These are phyloP conservation scores for Champsocephalus gunnari DNA, from an alignment of 2,797 vertebrate species.

Conservation along the genomic window DNA sequence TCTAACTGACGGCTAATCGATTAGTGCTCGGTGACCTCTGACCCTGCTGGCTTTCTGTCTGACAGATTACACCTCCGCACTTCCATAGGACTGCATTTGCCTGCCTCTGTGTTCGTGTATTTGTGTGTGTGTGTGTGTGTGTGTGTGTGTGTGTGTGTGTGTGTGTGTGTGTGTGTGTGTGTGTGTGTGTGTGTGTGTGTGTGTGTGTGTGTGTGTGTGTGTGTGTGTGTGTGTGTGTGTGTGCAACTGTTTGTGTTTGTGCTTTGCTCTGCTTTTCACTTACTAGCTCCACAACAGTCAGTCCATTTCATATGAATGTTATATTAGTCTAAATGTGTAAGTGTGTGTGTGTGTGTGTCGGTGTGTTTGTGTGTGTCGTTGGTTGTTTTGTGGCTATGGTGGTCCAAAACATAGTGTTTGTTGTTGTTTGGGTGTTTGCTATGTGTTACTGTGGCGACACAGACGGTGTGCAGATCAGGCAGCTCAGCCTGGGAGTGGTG, in stretches of 20 bases:
- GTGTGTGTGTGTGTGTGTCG: slow-evolving; percentile 24
- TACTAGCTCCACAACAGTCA: slow-evolving; percentile 34
- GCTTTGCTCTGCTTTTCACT: slow-evolving; percentile 17
- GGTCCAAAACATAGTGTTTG: slow-evolving; percentile 55
- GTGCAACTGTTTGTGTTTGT: slow-evolving; percentile 24
- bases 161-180: no score
- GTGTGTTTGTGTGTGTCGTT: slow-evolving; percentile 12
- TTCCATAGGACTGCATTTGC: slow-evolving; percentile 54
- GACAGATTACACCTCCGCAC: slow-evolving; percentile 85
- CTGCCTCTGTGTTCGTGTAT: slow-evolving; percentile 34
- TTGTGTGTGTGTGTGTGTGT: slow-evolving; percentile 3
- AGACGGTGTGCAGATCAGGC: slow-evolving; percentile 75
- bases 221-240: not conserved
- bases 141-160: slow-evolving; percentile 11
- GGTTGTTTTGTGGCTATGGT: slow-evolving; percentile 8
- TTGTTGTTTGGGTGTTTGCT: slow-evolving; percentile 78
- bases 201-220: no score
- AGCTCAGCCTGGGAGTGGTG: slow-evolving; percentile 60
- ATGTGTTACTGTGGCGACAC: slow-evolving; percentile 73
- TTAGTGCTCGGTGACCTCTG: slow-evolving; percentile 84
- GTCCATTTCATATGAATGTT: slow-evolving; percentile 18
- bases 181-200: not conserved
- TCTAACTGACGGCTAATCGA: slow-evolving; percentile 88
- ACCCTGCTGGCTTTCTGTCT: slow-evolving; percentile 83
- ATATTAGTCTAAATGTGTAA: not conserved